Evolutionary conservation across 2,113 vertebrate genomes (phyloP).

Genomic region (Strix uralensis): DNA sequence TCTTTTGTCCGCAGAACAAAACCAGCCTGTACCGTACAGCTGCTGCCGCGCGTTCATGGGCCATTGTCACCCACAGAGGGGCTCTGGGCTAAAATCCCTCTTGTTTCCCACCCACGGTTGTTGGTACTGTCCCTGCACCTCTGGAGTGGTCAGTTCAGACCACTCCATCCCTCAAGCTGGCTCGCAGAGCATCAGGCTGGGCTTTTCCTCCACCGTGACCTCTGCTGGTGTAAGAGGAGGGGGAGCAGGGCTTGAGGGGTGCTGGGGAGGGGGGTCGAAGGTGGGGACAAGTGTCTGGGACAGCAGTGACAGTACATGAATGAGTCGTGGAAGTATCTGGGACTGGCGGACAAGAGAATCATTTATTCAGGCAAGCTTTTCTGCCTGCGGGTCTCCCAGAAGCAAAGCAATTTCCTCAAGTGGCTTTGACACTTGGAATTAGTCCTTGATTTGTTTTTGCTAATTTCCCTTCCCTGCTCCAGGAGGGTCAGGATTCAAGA

Average conservation of each 20-base stretch:
- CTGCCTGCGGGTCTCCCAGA: slow-evolving; percentile 13
- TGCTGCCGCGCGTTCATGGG: background rate
- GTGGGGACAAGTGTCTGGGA: background rate
- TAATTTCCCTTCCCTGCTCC: background rate
- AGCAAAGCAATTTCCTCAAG: slow-evolving; percentile 16
- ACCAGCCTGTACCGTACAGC: background rate
- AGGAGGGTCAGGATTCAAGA: background rate
- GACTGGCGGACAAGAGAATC: background rate
- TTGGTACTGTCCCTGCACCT: too few relatives aligned
- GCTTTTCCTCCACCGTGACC: background rate
- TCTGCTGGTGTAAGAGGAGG: background rate
- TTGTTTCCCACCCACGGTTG: background rate
- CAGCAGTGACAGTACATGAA: background rate
- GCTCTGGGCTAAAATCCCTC: background rate
- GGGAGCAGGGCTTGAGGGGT: background rate
- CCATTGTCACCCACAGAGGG: background rate
- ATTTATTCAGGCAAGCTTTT: background rate
- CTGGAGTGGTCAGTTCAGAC: rapidly evolving
- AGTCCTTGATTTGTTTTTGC: background rate
- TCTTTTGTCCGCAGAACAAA: slow-evolving; percentile 10
- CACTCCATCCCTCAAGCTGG: rapidly evolving
- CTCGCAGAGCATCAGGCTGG: background rate
- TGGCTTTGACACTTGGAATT: slow-evolving; percentile 23
- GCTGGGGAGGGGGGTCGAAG: rapidly evolving
- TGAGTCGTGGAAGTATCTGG: rapidly evolving